Conservation (phyloP, 30 jellyfish, hydroid and myxozoan species). For the Calvadosia cruxmelitensis region DNA sequence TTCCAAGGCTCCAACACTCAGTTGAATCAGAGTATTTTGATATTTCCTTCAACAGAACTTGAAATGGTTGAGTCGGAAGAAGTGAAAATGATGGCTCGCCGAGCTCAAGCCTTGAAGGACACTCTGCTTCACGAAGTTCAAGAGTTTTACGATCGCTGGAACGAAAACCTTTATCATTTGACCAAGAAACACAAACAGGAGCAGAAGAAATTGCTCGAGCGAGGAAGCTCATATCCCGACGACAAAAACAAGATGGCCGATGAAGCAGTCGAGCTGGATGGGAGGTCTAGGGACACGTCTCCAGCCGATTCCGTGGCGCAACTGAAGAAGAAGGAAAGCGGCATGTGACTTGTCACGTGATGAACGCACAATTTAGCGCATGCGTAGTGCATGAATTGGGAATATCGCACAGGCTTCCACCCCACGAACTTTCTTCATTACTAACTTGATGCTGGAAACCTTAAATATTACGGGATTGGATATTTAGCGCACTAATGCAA, state of each 20-base stretch:
- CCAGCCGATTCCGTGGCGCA: background rate
- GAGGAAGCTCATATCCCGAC: slow-evolving; percentile 16
- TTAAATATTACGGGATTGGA: too few species aligned
- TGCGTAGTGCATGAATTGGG: too few species aligned
- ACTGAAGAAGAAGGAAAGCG: slow-evolving; percentile 1
- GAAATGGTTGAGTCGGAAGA: slow-evolving; percentile 89
- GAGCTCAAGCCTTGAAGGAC: slow-evolving; percentile 75
- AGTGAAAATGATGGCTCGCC: slow-evolving; percentile 74
- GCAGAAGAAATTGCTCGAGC: slow-evolving; percentile 46
- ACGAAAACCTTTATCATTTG: slow-evolving; percentile 34
- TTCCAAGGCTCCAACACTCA: too few species aligned
- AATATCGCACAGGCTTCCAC: too few species aligned
- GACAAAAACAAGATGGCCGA: background rate
- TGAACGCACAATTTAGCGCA: too few species aligned
- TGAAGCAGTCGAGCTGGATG: background rate
- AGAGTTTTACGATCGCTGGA: slow-evolving; percentile 83
- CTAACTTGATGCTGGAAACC: too few species aligned
- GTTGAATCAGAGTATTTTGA: too few species aligned
- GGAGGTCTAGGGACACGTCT: background rate
- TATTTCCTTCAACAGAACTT: too few species aligned
- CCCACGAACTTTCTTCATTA: too few species aligned
- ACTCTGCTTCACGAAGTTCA: slow-evolving; percentile 60
- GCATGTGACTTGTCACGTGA: too few species aligned
- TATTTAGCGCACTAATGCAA: too few species aligned
- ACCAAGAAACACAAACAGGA: slow-evolving; percentile 54